Percentiles rank a stretch among this genome's conserved stretches.
Conservation (phyloP, 2,797 vertebrate genomes). For the Mus caroli region DNA sequence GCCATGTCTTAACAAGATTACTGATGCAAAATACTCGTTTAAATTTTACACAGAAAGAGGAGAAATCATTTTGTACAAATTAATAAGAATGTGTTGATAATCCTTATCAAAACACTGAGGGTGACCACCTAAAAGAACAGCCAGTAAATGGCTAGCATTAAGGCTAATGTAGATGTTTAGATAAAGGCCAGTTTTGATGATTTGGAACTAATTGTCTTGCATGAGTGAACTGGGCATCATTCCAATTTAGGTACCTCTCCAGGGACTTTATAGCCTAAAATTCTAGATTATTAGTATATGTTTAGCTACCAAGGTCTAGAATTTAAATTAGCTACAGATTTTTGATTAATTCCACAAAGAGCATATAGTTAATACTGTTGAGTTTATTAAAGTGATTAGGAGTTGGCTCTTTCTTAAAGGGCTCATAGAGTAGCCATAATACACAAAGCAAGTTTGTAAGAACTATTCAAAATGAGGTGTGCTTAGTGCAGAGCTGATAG, state of each 20-base stretch:
- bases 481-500: neutral
- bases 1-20: neutral
- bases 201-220: neutral
- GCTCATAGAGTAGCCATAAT: neutral
- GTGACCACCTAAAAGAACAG: conserved; percentile 22
- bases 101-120: conserved; percentile 30
- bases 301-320: conserved; percentile 22
- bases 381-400: neutral
- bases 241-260: neutral
- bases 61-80: conserved; percentile 50
- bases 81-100: conserved; percentile 50
- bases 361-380: neutral
- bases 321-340: neutral
- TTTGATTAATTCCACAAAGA: conserved; percentile 24
- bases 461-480: neutral
- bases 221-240: neutral
- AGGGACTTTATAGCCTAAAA: neutral
- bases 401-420: conserved; percentile 22
- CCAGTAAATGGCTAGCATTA: neutral
- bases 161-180: conserved; percentile 27
- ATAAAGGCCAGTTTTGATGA: neutral
- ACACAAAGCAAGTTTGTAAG: neutral
- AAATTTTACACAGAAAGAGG: conserved; percentile 15
- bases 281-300: neutral
- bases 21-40: neutral